Percentiles rank a stretch among this genome's conserved stretches.
Evolutionary conservation across 2,888 invertebrate genomes (phyloP).

Genomic region (Lysandra bellargus): DNA sequence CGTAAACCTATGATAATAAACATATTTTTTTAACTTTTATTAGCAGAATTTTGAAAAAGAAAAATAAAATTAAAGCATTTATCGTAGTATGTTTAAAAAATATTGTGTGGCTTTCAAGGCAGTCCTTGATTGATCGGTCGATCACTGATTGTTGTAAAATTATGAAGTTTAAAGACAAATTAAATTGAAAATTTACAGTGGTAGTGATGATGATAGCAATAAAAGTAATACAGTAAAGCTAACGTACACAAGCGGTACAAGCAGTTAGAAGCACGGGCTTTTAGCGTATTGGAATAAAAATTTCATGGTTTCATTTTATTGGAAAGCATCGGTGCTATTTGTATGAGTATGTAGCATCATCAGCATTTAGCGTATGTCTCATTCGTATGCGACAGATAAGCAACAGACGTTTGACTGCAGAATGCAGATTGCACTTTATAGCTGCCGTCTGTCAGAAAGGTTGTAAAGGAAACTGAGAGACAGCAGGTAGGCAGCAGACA

Average conservation of each 20-base stretch:
- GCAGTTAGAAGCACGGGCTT: constrained; percentile 11
- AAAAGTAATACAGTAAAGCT: constrained; percentile 10
- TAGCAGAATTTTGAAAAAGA: too few species aligned
- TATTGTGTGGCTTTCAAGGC: too few species aligned
- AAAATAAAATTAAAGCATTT: too few species aligned
- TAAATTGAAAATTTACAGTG: background rate
- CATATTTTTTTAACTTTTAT: too few species aligned
- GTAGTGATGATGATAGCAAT: background rate
- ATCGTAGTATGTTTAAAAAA: too few species aligned
- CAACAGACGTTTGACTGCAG: too few species aligned
- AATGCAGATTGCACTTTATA: too few species aligned
- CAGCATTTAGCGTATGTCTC: background rate
- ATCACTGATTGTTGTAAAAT: background rate
- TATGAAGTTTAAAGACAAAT: background rate
- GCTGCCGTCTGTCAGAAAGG: too few species aligned
- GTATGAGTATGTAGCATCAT: background rate
- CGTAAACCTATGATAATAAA: too few species aligned
- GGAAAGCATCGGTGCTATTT: constrained; percentile 22
- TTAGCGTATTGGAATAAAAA: constrained; percentile 29
- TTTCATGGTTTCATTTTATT: constrained; percentile 29
- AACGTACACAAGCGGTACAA: background rate
- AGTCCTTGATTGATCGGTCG: too few species aligned
- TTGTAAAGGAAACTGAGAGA: too few species aligned
- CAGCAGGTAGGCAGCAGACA: too few species aligned
- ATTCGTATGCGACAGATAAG: background rate